Evolutionary conservation across 2,797 vertebrate species (phyloP), one percentile per base, ranked within the genome.

Genomic region (Steatocranus sp.): DNA sequence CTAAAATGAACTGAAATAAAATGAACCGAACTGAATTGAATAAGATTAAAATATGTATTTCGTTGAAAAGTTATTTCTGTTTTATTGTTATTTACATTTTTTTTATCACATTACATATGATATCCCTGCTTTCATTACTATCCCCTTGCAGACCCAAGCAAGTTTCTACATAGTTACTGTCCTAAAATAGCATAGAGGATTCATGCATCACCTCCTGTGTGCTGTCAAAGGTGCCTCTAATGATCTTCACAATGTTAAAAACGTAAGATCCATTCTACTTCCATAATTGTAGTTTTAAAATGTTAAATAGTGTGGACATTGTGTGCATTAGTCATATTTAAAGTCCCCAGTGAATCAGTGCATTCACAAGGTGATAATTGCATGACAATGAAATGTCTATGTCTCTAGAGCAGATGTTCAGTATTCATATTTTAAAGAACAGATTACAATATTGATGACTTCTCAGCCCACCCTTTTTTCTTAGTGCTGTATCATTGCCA

Each of bases 391-490:
- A 15, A 84, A 56, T 49, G 30, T 68, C 20, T 30, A 32, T 14
- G 23, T n/a, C 63, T 75, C 12, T 5, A 36, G 51, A 14, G 23
- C 48, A 32, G 63, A 86, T 27, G 66, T 23, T 3, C 18, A 7
- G 27, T 34, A 75, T 77, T 89, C 20, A 81, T 78, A 61, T 90
- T 88, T 87, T 34, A 88, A 80, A 81, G 32, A 34, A 56, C 3
- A 54, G 41, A 79, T 84, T 86, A 78, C 6, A 80, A 75, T 87
- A 83, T 86, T 88, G 43, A 89, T 83, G 20, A 79, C 74, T 74
- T 78, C 11, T 76, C 6, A 73, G 50, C 18, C 3, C 43, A 34
- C 4, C 80, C 17, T 34, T 63, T 36, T n/a, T 18, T 82, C 8
- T 76, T 54, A n/a, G 11, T 61, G 38, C 56, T 17, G 3, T 18